phyloP scores from a whole-genome alignment of 2,113 vertebrate genomes.

The Scopus umbretta region DNA sequence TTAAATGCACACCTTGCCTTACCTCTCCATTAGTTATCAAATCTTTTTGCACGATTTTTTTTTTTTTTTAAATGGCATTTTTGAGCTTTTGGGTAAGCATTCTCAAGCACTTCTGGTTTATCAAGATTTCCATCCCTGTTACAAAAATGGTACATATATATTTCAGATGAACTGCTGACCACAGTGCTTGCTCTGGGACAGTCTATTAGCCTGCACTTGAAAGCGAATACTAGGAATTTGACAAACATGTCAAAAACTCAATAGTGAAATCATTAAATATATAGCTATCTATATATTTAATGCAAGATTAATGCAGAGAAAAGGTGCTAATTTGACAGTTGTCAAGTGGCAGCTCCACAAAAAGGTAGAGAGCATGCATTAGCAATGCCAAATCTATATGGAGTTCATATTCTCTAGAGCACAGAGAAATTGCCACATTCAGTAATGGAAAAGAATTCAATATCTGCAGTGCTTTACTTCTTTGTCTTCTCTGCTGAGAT shows the following conservation, averaged over 20 bases:
- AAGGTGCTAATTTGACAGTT: background rate
- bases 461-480: background rate
- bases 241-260: background rate
- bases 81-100: background rate
- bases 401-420: background rate
- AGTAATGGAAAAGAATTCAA: background rate
- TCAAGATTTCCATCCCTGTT: background rate
- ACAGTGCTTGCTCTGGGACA: background rate
- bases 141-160: background rate
- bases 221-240: background rate
- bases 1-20: background rate
- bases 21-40: background rate
- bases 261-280: background rate
- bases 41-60: background rate
- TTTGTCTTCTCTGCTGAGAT: background rate
- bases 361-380: background rate
- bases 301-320: background rate
- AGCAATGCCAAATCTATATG: background rate
- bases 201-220: background rate
- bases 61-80: background rate
- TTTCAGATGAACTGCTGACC: background rate
- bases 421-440: background rate
- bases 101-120: background rate
- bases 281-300: background rate
- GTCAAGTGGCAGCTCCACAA: background rate